Evolutionary conservation across 2,113 vertebrate species (phyloP).

Genomic region (Tachysurus fulvidraco): DNA sequence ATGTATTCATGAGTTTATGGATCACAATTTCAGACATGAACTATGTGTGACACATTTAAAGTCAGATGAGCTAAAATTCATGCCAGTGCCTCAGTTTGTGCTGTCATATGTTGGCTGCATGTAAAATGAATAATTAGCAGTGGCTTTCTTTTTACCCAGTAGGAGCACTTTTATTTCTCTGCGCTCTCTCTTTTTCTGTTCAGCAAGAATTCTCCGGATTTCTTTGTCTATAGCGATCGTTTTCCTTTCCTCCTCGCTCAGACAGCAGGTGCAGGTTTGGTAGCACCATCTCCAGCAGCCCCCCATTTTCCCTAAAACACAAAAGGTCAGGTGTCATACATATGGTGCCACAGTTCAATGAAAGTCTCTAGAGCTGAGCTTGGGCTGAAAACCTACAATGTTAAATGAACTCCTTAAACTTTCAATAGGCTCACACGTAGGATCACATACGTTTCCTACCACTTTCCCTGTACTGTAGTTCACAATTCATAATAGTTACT

Average conservation of each 20-base stretch:
- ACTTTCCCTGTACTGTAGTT: background rate
- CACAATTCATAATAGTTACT: background rate
- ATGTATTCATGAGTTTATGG: background rate
- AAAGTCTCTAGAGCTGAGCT: background rate
- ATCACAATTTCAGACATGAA: background rate
- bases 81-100: background rate
- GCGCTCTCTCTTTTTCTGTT: conserved; percentile 78
- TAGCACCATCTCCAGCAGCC: conserved; percentile 63
- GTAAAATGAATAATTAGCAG: conserved; percentile 6
- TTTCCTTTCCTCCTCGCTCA: conserved; percentile 80
- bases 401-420: background rate
- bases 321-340: background rate
- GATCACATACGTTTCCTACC: background rate
- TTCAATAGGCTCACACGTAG: background rate
- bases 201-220: conserved; percentile 76
- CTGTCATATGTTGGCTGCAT: background rate
- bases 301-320: conserved; percentile 62
- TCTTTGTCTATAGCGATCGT: conserved; percentile 74
- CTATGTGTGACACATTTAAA: background rate
- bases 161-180: conserved; percentile 84
- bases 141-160: conserved; percentile 73
- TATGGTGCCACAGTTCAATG: background rate
- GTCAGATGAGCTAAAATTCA: background rate
- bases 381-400: background rate
- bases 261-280: conserved; percentile 73